Percentiles rank a stretch among this genome's conserved stretches.
Conservation (phyloP, 2,888 invertebrate genomes). For the Scaptomyza tumidula region DNA sequence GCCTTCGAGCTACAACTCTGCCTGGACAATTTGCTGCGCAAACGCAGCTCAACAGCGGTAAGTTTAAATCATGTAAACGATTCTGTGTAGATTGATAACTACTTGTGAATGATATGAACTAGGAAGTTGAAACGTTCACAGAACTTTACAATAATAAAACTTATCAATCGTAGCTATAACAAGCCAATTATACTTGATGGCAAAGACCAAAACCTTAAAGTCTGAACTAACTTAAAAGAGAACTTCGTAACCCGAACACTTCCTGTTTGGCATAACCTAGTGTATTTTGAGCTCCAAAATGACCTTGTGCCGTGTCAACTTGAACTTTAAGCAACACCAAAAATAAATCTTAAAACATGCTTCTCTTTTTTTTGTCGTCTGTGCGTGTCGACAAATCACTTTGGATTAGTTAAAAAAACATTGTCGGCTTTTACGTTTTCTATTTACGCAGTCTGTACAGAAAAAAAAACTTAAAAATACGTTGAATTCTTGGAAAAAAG, state of each 20-base stretch:
- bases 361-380: constrained; percentile 9
- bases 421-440: constrained; percentile 40
- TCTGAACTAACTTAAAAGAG: no score
- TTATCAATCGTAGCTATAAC: no score
- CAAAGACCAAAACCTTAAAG: no score
- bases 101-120: background rate
- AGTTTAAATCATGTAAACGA: constrained; percentile 70
- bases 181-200: no score
- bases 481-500: constrained; percentile 68
- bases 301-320: constrained; percentile 28
- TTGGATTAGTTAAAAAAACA: constrained; percentile 20
- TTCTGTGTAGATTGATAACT: no score
- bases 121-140: background rate
- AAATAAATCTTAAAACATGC: constrained; percentile 29
- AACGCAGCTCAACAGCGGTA: constrained; percentile 88
- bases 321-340: constrained; percentile 49
- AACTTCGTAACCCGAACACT: background rate
- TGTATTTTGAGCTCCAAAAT: background rate
- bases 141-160: no score
- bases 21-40: constrained; percentile 91
- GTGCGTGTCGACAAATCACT: constrained; percentile 11
- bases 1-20: constrained; percentile 97
- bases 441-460: constrained; percentile 26
- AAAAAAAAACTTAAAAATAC: constrained; percentile 29
- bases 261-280: background rate